Evolutionary conservation across 2,113 vertebrate species (phyloP).

Genomic region (Mandrillus leucophaeus): DNA sequence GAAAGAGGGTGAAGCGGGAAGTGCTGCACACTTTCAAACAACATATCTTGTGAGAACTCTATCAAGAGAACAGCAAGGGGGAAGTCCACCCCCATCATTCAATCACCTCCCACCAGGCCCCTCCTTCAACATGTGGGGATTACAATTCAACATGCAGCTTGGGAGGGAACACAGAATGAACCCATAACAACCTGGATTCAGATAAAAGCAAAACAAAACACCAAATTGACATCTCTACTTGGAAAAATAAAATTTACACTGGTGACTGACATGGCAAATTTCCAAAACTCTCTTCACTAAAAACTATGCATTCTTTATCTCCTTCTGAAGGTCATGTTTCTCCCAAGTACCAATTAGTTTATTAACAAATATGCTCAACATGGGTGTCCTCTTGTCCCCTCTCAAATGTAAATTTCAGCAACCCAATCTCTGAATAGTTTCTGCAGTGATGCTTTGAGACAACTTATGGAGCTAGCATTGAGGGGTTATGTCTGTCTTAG

Average conservation of each 20-base stretch:
- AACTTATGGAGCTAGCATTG: background rate
- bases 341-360: background rate
- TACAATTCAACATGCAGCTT: too few relatives aligned
- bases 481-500: background rate
- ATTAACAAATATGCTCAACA: background rate
- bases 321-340: background rate
- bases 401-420: background rate
- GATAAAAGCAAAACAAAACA: background rate
- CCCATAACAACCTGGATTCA: background rate
- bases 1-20: too few relatives aligned
- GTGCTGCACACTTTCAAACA: too few relatives aligned
- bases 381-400: background rate
- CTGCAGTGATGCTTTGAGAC: background rate
- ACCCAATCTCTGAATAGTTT: background rate
- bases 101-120: too few relatives aligned
- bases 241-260: background rate
- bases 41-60: too few relatives aligned
- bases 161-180: too few relatives aligned
- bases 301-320: background rate
- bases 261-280: background rate
- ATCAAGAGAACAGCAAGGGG: too few relatives aligned
- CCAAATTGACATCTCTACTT: background rate
- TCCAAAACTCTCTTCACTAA: background rate
- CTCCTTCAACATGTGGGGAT: too few relatives aligned
- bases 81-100: too few relatives aligned